Base-by-base conservation (phyloP, 2,113 vertebrate genomes). In the Speoplatyrhinus poulsoni region DNA sequence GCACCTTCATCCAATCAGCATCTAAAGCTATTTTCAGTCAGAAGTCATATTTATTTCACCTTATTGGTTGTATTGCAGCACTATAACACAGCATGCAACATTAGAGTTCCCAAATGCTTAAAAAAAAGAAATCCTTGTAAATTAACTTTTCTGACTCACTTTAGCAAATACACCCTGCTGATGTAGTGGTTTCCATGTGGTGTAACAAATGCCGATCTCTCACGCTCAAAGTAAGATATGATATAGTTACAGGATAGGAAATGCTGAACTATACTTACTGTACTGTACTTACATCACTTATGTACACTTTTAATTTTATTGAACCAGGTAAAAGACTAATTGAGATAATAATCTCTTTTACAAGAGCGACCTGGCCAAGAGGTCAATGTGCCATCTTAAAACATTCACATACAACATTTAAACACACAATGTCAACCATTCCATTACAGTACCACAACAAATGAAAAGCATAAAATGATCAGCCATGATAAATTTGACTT, bases 131-230 rank as follows among this genome's bases (percentile, higher is more conserved):
- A 77, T 75, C 47, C 70, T 56, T 79, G 68, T 66, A 65, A 81
- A 72, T 85, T 60, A 63, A 46, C 58, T 67, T 75, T 9, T 46
- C 65, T 80, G 76, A 71, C 53, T 65, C 67, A 62, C 64, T 77
- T 78, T 56, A 78, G 61, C 60, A 68, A 56, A 76, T 52, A 65
- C 65, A 66, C 54, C 65, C 61, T 70, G 77, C 76, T 81, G 77
- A 70, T 84, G 62, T 63, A 84, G 80, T 52, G 49, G 50, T 81
- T 87, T 81, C 82, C 79, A 85, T 86, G 75, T 77, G 82, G 65
- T 68, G 59, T 73, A 46, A 76, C 10, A 12, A 52, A 67, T 54
- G 9, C 26, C 46, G 3, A 48, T 52, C 61, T 41, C 67, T 53
- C 60, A 61, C 57, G 63, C 67, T 55, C 47, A 55, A 8, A 62